Evolutionary conservation across 1,140 invertebrate genomes (phyloP).

Genomic region (Drosophila nebulosa): DNA sequence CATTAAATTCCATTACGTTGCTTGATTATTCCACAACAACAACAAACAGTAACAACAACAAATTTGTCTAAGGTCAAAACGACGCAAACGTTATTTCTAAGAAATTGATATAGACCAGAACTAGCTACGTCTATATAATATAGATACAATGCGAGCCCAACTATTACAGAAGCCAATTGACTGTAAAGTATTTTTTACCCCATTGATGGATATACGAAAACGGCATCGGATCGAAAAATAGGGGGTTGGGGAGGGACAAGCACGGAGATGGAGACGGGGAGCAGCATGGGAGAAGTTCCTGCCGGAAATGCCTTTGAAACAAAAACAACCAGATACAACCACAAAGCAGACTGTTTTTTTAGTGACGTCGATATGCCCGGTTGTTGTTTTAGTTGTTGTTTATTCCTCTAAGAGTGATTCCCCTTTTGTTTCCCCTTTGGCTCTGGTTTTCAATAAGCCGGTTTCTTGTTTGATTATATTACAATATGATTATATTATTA

Average conservation of each 20-base stretch:
- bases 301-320: background rate
- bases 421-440: background rate
- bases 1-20: constrained; percentile 36
- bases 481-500: constrained; percentile 1
- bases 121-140: constrained; percentile 4
- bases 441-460: background rate
- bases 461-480: background rate
- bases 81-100: constrained; percentile 25
- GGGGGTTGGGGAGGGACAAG: too few species aligned
- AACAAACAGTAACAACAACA: constrained; percentile 4
- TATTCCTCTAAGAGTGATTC: background rate
- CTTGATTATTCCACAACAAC: constrained; percentile 27
- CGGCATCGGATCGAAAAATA: too few species aligned
- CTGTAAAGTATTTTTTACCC: constrained; percentile 7
- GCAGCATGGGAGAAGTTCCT: background rate
- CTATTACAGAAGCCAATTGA: constrained; percentile 41
- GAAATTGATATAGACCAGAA: constrained; percentile 40
- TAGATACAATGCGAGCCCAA: background rate
- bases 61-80: constrained; percentile 46
- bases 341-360: background rate
- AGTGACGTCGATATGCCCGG: background rate
- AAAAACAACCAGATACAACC: background rate
- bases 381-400: background rate
- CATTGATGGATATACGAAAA: background rate
- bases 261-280: background rate